Base-by-base conservation (phyloP, 2,888 invertebrate genomes). In the Tetranychus truncatus region DNA sequence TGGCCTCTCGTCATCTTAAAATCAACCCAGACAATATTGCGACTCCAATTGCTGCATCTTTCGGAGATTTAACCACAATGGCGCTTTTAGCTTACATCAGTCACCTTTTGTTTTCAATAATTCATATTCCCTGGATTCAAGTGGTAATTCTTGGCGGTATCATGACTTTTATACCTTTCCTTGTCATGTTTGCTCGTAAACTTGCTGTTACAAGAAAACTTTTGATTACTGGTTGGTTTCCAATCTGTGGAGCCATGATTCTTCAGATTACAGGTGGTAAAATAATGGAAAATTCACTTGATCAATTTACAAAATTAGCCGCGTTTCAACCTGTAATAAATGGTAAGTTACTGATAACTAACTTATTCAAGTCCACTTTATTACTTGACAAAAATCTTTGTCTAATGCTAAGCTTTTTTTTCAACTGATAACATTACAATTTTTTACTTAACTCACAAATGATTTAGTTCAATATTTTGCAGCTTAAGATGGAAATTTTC, bases 281-380 rank as follows among this genome's bases (percentile, higher is more conserved):
- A 79, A 91, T 94, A 81, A 85, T 94, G 80, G 92, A 92, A 82
- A 89, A 88, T 80, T 90, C 92, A 45, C 91, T 92, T 73, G 87
- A 88, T 73, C 88, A 86, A 80, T 94, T 89, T 83, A 88, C 88
- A 80, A 92, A 92, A 75, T 89, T 95, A 80, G 93, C 94, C 75
- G 91, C 92, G 21, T 95, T 91, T 84, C 93, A 94, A 83, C 88
- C 93, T 79, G 91, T 93, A 75, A 91, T 93, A 78, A 93, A 93
- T 85, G 93, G 92, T 84, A 79, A 74, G 80, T 55, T 55, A 15
- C 55, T 15, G 15, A 9, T 55, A 55, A 55, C 3, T 9, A 55
- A 55, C 34, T 34, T 34, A 34, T 34, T 4, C 34, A 34, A 34
- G 34, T 34, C 34, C 34, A 5, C 34, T 34, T 3, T 0, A 34